Conservation (phyloP, 2,113 vertebrate species). For the Xyliphius kryptos region DNA sequence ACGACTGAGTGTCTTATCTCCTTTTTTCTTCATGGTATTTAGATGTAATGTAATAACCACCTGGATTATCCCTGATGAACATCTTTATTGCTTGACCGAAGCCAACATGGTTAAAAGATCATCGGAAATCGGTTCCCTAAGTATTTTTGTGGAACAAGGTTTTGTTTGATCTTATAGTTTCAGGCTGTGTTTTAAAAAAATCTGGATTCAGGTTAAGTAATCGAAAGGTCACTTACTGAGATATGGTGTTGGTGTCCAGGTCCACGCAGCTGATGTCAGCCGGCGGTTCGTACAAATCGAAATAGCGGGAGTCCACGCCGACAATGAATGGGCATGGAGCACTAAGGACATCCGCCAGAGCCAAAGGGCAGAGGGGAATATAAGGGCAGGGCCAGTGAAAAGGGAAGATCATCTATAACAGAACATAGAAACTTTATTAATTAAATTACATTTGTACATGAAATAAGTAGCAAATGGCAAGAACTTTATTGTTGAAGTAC, state of each 20-base stretch:
- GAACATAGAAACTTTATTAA: too few relatives aligned
- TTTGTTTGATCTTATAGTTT: too few relatives aligned
- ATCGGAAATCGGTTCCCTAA: neutral
- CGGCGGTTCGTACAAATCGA: constrained; percentile 94
- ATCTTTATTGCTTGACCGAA: constrained; percentile 13
- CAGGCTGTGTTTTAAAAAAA: too few relatives aligned
- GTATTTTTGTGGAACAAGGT: neutral
- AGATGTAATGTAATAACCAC: constrained; percentile 26
- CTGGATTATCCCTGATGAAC: constrained; percentile 7
- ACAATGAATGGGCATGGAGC: constrained; percentile 97
- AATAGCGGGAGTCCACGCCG: constrained; percentile 95
- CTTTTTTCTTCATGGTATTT: constrained; percentile 11
- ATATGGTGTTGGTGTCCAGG: constrained; percentile 98
- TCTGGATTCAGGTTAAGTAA: constrained; percentile 17
- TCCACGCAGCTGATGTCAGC: constrained; percentile 95
- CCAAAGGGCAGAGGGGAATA: constrained; percentile 92
- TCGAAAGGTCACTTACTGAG: constrained; percentile 79
- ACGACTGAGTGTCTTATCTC: constrained; percentile 6
- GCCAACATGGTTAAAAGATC: neutral
- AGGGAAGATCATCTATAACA: constrained; percentile 91
- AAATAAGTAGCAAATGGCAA: too few relatives aligned
- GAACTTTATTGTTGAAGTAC: too few relatives aligned
- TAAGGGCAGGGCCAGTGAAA: constrained; percentile 98
- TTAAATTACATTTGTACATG: too few relatives aligned
- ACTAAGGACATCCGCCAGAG: constrained; percentile 91